phyloP scores from a whole-genome alignment of 53 echinoderm and acorn worm genomes.

The Actinopyga echinites region DNA sequence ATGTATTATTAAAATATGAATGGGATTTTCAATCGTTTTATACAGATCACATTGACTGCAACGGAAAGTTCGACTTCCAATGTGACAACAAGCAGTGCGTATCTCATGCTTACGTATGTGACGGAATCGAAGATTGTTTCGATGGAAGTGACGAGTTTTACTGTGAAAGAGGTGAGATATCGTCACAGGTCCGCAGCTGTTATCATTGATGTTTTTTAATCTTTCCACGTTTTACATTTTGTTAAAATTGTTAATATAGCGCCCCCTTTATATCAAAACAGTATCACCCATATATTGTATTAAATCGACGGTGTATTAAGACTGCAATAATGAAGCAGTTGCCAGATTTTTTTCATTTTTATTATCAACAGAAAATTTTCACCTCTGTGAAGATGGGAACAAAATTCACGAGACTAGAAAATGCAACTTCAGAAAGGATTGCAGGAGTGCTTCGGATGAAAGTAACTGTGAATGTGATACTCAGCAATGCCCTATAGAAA shows the following conservation, averaged over 20 bases:
- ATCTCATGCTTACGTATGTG: constrained; percentile 56
- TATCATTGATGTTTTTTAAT: too few species aligned
- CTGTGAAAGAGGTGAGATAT: constrained; percentile 57
- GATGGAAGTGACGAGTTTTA: constrained; percentile 73
- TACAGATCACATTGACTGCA: background rate
- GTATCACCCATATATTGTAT: too few species aligned
- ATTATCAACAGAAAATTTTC: constrained; percentile 58
- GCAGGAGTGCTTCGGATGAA: constrained; percentile 14
- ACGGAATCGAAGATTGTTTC: constrained; percentile 57
- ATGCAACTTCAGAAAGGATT: constrained; percentile 60
- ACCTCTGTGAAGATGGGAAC: constrained; percentile 54
- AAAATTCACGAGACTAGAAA: constrained; percentile 46
- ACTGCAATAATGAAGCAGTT: too few species aligned
- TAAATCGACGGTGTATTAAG: too few species aligned
- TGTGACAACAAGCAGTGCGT: constrained; percentile 74
- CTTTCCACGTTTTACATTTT: too few species aligned
- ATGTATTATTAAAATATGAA: too few species aligned
- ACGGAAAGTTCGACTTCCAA: constrained; percentile 22
- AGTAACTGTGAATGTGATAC: background rate
- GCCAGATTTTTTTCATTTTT: background rate
- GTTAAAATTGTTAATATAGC: too few species aligned
- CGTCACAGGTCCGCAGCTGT: background rate
- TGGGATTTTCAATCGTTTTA: background rate
- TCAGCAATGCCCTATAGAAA: constrained; percentile 52
- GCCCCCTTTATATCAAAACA: too few species aligned